Base-by-base conservation (phyloP, 1,140 invertebrate species). In the Lucilia cuprina region DNA sequence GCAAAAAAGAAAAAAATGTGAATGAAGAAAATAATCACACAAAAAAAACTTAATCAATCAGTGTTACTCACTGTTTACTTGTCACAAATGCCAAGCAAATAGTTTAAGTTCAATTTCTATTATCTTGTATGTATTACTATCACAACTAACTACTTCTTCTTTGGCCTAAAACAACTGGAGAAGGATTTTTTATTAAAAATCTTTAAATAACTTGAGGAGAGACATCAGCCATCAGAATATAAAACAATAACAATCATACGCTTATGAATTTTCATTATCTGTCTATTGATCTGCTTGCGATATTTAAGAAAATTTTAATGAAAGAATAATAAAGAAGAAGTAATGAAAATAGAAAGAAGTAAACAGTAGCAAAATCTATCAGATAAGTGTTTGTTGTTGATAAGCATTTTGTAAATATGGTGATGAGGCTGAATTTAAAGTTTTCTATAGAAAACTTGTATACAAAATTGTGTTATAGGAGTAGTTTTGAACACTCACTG, bases 1-100 rank as follows among this genome's bases (percentile, higher is more conserved):
- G 50, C 50, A 55, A 55, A 55, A 55, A 55, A 55, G 13, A 55
- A 55, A n/a, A n/a, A n/a, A n/a, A 4, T 17, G 12, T 10, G 50
- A 49, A 65, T 21, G n/a, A 21, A 70, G 19, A 21, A 70, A 70
- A 70, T 21, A 70, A 25, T 70, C 21, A 21, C 65, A 70, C 5
- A 70, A 70, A 70, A 70, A 70, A 70, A 70, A 70, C 9, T 70
- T 25, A 70, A 70, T 70, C 65, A 70, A 70, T 70, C 65, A 70
- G 65, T 70, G 65, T 70, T 70, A 70, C 10, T 70, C 65, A 70
- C 19, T 70, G 65, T 25, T 70, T 70, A 70, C 19, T 70, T 70
- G 65, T 70, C 65, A 70, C 65, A 21, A 70, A 21, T 70, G 65
- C n/a, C 65, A 70, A 21, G 65, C 65, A 70, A 70, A 70, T 70